phyloP scores from a whole-genome alignment of 2,888 invertebrate genomes.

The Aplocera efformata region DNA sequence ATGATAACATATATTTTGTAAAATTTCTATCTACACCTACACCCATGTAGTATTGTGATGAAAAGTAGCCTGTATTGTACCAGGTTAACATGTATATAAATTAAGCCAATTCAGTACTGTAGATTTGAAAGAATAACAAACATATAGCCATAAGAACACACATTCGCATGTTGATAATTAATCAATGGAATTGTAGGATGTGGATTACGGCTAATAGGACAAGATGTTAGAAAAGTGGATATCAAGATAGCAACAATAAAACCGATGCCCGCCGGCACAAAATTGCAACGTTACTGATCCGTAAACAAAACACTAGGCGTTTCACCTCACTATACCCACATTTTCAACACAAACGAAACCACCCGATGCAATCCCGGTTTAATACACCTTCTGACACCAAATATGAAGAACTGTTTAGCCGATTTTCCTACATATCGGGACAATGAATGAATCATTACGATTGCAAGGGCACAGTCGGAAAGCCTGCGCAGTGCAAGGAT shows the following conservation, averaged over 20 bases:
- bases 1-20: too few relatives aligned
- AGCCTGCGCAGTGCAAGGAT: conserved; percentile 28
- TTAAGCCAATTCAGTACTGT: too few relatives aligned
- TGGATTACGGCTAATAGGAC: conserved; percentile 1
- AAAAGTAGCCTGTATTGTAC: too few relatives aligned
- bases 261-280: conserved; percentile 40
- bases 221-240: conserved; percentile 4
- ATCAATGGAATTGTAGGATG: too few relatives aligned
- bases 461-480: conserved; percentile 52
- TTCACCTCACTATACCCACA: conserved; percentile 36
- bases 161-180: too few relatives aligned
- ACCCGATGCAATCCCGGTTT: neutral
- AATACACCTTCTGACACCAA: conserved; percentile 9
- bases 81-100: too few relatives aligned
- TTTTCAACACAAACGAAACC: conserved; percentile 12
- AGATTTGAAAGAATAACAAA: too few relatives aligned
- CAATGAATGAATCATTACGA: conserved; percentile 74
- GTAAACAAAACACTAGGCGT: conserved; percentile 71
- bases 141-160: too few relatives aligned
- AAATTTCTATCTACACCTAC: too few relatives aligned
- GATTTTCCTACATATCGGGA: conserved; percentile 59
- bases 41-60: too few relatives aligned
- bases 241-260: neutral
- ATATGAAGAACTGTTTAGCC: conserved; percentile 40
- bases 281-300: conserved; percentile 24